Evolutionary conservation across 2,113 vertebrate species (phyloP), one percentile per base, ranked within the genome.

Genomic region (Rana temporaria): DNA sequence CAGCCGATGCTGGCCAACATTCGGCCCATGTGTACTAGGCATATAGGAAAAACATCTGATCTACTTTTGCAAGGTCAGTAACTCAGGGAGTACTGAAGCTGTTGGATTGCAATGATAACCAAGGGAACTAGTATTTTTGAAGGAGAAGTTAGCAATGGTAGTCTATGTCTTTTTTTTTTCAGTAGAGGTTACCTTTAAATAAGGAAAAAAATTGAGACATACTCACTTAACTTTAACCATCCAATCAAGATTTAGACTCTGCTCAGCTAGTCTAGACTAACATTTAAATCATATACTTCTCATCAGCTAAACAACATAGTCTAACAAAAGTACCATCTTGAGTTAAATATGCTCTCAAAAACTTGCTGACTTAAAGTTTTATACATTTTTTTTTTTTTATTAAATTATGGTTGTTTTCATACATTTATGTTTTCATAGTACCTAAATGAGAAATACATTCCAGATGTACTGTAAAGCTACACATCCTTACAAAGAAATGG

Each of bases 381-480:
- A 57, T n/a, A 32, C 32, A 38, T 55, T 18, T 30, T 48, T 20
- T 26, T 66, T 19, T 48, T 77, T 52, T 77, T 34, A 63, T 77
- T 63, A 24, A 77, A 53, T 64, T 65, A 78, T 64, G 75, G 38
- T 32, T 32, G 26, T 78, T 78, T 48, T 64, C 26, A 65, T 66
- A 24, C 75, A 66, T 30, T 30, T 64, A 55, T 78, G 38, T 53
- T 78, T 78, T 78, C 42, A 12, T 26, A 78, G n/a, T 65, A 78
- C 22, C 38, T 78, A 78, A 76, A 67, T 38, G 38, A 77, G 20
- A 77, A 77, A 78, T 78, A 66, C 19, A 30, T 66, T 78, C 62
- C 75, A 78, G 75, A 78, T 78, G 75, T 78, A 65, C 66, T 78
- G 75, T 78, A 65, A 56, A 42, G n/a, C 20, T n/a, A 30, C 62